Evolutionary conservation across 2,113 vertebrate species (phyloP).

Genomic region (Pseudolaguvia tuberculata): DNA sequence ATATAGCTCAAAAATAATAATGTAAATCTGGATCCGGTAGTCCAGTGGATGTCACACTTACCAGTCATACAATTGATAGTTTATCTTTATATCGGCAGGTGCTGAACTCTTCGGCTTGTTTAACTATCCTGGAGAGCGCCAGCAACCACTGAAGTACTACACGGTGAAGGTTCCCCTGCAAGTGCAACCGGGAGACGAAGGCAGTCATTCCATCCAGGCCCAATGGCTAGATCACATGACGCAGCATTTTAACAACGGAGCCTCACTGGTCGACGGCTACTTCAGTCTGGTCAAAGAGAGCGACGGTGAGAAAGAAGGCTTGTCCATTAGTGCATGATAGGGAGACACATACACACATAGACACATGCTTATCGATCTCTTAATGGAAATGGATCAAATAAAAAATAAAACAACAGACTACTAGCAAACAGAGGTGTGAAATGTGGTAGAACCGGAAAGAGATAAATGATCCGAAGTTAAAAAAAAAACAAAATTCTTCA

Average conservation of each 20-base stretch:
- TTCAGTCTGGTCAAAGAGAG: conserved; percentile 77
- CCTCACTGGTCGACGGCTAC: conserved; percentile 85
- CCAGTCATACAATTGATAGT: too few relatives aligned
- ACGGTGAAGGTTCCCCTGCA: conserved; percentile 87
- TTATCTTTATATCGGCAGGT: conserved; percentile 65
- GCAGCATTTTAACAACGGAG: conserved; percentile 93
- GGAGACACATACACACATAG: background rate
- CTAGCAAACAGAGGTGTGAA: background rate
- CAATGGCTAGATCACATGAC: conserved; percentile 98
- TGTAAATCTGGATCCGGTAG: too few relatives aligned
- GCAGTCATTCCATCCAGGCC: conserved; percentile 80
- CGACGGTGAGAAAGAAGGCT: conserved; percentile 64
- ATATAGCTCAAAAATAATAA: too few relatives aligned
- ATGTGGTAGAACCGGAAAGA: background rate
- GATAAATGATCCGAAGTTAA: too few relatives aligned
- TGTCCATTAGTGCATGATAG: background rate
- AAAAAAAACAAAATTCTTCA: background rate
- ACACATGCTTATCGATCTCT: background rate
- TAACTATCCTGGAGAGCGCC: conserved; percentile 78
- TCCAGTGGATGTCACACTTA: background rate
- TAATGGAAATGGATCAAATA: background rate
- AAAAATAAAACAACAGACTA: background rate
- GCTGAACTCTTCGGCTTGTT: conserved; percentile 84
- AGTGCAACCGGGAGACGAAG: conserved; percentile 77
- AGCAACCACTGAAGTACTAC: conserved; percentile 80